Evolutionary conservation across 2,797 vertebrate genomes (phyloP), one percentile per base, ranked within the genome.

Genomic region (Dendrocincla tyrannina): DNA sequence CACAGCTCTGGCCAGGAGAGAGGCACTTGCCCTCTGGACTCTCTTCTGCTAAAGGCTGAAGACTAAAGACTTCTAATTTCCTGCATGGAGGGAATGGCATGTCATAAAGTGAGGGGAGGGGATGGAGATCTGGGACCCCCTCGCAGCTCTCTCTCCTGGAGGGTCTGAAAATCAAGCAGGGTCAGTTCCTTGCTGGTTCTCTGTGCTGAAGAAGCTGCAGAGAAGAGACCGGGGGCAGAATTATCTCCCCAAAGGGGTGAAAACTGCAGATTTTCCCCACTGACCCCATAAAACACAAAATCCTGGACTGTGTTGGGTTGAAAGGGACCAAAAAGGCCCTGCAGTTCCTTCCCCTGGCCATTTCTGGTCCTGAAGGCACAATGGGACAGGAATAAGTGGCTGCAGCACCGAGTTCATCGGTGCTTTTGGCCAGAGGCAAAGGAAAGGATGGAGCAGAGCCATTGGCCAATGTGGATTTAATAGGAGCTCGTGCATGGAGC

Each of bases 211-310:
- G 46, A n/a, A 84, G 69, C 25, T n/a, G 27, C 22, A 47, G 42
- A 63, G 72, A 41, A 37, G 35, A 41, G 11, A 5, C 15, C 32
- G 28, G 56, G 41, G 12, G 42, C 39, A 46, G 56, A 56, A 64
- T 11, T 41, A 42, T 9, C 35, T 66, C 44, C 23, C 28, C 32
- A 15, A 5, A 5, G 15, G 19, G 42, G 35, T 5, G 9, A 91
- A 76, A n/a, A 1, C 11, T 5, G 0, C 1, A 1, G 10, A 11
- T 39, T 76, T 39, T 11, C 50, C 41, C 24, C 66, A 5, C 15
- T 46, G 17, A 3, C 27, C 67, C 63, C 85, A 4, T 1, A 1
- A 13, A 58, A 7, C 46, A 28, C n/a, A 7, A 13, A 39, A 17
- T 17, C 46, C 1, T 3, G n/a, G 60, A 5, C 10, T 6, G 28